Percentiles rank a stretch among this genome's conserved stretches.
phyloP scores from a whole-genome alignment of 2,888 invertebrate genomes.

The Ormia ochracea region DNA sequence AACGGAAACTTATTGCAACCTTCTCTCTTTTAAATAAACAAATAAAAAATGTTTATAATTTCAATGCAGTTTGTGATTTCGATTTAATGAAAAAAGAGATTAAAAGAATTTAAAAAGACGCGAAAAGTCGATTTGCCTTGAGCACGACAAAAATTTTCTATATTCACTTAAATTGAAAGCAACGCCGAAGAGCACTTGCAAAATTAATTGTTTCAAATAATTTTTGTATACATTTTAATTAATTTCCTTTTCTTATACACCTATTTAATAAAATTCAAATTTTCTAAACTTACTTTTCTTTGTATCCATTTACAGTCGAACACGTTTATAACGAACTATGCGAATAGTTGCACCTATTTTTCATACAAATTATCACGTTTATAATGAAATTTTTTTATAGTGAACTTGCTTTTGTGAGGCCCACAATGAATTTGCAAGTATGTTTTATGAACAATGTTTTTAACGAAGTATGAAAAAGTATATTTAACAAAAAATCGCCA shows the following conservation, averaged over 20 bases:
- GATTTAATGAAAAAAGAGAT: conserved; percentile 8
- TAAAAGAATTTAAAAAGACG: conserved; percentile 4
- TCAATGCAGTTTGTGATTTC: conserved; percentile 14
- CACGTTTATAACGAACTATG: too few species aligned
- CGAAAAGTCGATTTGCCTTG: conserved; percentile 21
- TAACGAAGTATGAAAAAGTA: too few species aligned
- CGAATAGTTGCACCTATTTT: too few species aligned
- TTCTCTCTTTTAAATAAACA: conserved; percentile 30
- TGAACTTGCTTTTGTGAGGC: too few species aligned
- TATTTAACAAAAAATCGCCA: too few species aligned
- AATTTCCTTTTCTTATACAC: background rate
- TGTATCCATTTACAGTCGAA: too few species aligned
- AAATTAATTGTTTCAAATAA: background rate
- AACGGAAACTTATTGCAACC: conserved; percentile 55
- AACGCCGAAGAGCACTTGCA: background rate
- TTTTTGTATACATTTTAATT: background rate
- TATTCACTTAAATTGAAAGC: conserved; percentile 12
- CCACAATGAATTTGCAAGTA: too few species aligned
- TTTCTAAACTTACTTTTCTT: background rate
- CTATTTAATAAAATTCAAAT: background rate
- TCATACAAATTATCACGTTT: too few species aligned
- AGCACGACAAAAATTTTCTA: conserved; percentile 8
- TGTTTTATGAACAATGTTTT: too few species aligned
- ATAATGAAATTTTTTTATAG: too few species aligned
- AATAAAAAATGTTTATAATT: conserved; percentile 9